Percentiles rank a stretch among this genome's conserved stretches.
Conservation (phyloP, 2,888 invertebrate species). For the Alloplasta piceator region DNA sequence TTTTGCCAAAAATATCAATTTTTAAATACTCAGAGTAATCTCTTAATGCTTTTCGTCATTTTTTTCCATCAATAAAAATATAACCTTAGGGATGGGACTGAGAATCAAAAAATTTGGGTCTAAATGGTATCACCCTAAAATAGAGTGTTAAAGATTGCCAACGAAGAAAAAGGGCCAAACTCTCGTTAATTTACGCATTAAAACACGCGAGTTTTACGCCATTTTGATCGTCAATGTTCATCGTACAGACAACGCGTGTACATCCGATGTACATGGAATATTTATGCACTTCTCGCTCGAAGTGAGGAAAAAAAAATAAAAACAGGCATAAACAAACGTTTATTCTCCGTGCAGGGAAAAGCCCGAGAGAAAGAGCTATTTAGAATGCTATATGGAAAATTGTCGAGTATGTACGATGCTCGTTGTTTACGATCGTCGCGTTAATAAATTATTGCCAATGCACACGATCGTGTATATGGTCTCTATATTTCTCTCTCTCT, state of each 20-base stretch:
- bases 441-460: constrained; percentile 61
- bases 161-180: too few species aligned
- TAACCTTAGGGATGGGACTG: too few species aligned
- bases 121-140: too few species aligned
- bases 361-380: constrained; percentile 36
- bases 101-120: too few species aligned
- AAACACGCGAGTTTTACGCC: too few species aligned
- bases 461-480: constrained; percentile 27
- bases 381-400: constrained; percentile 17
- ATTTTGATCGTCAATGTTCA: too few species aligned
- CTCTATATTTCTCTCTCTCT: background rate
- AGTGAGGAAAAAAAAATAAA: too few species aligned
- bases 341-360: constrained; percentile 10
- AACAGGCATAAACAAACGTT: constrained; percentile 21
- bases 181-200: too few species aligned
- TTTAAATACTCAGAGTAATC: background rate
- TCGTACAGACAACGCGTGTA: background rate
- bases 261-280: constrained; percentile 16
- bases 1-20: background rate
- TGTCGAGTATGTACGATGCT: constrained; percentile 6
- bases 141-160: too few species aligned
- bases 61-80: constrained; percentile 18
- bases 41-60: background rate
- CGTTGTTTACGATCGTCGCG: constrained; percentile 58
- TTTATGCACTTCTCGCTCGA: constrained; percentile 1